Evolutionary conservation across 2,113 vertebrate species (phyloP).

Genomic region (Cariama cristata): DNA sequence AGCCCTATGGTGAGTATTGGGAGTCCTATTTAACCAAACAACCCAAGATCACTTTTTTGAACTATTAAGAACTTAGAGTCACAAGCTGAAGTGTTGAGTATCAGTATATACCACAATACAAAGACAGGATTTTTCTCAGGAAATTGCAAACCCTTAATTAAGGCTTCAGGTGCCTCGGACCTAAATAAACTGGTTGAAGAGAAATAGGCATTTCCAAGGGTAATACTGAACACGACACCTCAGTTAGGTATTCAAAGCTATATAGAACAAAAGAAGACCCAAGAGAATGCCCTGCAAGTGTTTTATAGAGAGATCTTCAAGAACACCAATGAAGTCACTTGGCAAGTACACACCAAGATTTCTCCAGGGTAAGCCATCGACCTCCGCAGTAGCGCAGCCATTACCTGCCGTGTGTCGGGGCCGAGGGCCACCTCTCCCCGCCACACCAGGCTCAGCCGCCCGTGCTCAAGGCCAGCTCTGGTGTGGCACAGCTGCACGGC

Average conservation of each 20-base stretch:
- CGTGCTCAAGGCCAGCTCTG: background rate
- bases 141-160: background rate
- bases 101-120: background rate
- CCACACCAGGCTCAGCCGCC: background rate
- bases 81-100: background rate
- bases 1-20: fast-evolving
- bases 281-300: background rate
- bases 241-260: background rate
- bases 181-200: background rate
- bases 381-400: background rate
- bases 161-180: background rate
- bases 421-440: background rate
- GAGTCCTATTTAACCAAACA: background rate
- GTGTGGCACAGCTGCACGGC: background rate
- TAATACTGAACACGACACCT: background rate
- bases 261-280: background rate
- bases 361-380: background rate
- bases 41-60: background rate
- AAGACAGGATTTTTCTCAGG: background rate
- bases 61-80: background rate
- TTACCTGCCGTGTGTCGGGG: background rate
- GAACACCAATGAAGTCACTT: background rate
- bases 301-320: background rate
- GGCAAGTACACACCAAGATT: background rate
- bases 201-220: background rate